Evolutionary conservation across 2,888 invertebrate species (phyloP), one percentile per base, ranked within the genome.

Genomic region (Drosophila eohydei): DNA sequence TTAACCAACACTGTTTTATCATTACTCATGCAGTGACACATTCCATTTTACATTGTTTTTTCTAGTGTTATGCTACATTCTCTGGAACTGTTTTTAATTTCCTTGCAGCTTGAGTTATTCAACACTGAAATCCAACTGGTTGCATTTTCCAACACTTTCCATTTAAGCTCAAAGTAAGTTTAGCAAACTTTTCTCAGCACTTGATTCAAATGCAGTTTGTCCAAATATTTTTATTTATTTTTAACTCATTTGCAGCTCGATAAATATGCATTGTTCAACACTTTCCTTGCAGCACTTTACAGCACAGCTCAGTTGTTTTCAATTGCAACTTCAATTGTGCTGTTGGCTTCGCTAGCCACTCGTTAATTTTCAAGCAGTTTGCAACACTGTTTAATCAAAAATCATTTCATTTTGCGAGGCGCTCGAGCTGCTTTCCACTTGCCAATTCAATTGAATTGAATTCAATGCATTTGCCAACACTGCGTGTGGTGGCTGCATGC

Each of bases 381-480:
- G 14, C 63, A 69, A 38, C 55, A 72, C 61, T 64, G 26, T 43
- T 41, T 30, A 30, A 30, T 11, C 14, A 14, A 7, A 38, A 46
- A 28, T 48, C 14, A 14, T 32, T 34, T 11, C n/a, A 14, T 14
- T 56, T 43, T 11, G 8, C 11, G 14, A n/a, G 16, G 16, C 52
- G 5, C 8, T 36, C 26, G 4, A 6, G 38, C 34, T 26, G 26
- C 21, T 12, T 12, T 14, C 34, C 30, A 9, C 32, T 56, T 38
- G 36, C 28, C 28, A n/a, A n/a, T 28, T 46, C 8, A 14, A 46
- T 62, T 50, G 36, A n/a, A 28, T 75, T 30, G 36, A 41, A 43
- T 52, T 58, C 43, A 54, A 44, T 57, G 38, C 55, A 21, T 36
- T 63, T 62, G 40, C 64, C 48, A 71, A 61, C 61, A 69, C 70